Evolutionary conservation across 2,113 vertebrate genomes (phyloP).

Genomic region (Edolisoma coerulescens): DNA sequence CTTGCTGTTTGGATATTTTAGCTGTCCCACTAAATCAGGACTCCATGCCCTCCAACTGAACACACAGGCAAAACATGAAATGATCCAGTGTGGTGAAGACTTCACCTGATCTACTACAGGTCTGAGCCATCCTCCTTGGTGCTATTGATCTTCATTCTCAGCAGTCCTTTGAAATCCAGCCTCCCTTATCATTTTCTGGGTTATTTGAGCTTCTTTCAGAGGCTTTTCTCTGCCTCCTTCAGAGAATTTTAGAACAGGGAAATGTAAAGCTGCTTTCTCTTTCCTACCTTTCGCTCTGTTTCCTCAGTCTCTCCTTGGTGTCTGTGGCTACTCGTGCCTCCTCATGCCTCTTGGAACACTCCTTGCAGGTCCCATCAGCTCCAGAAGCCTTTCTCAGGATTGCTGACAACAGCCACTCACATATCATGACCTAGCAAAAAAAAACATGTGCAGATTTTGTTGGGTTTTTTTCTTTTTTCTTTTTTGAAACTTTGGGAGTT

Average conservation of each 20-base stretch:
- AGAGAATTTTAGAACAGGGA: background rate
- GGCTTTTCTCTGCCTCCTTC: background rate
- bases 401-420: background rate
- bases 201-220: background rate
- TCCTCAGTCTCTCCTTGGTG: background rate
- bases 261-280: background rate
- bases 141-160: background rate
- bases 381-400: background rate
- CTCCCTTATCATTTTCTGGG: background rate
- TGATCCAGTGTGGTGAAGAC: background rate
- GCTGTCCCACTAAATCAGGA: background rate
- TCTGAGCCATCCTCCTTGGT: background rate
- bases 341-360: background rate
- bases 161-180: background rate
- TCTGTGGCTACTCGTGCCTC: accelerated
- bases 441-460: background rate
- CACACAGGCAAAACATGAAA: background rate
- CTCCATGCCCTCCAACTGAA: background rate
- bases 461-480: background rate
- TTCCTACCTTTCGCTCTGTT: background rate
- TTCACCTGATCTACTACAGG: background rate
- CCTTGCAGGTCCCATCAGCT: background rate
- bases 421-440: background rate
- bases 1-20: background rate
- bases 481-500: background rate